Evolutionary conservation across 2,113 vertebrate species (phyloP).

Genomic region (Prietella phreatophila): DNA sequence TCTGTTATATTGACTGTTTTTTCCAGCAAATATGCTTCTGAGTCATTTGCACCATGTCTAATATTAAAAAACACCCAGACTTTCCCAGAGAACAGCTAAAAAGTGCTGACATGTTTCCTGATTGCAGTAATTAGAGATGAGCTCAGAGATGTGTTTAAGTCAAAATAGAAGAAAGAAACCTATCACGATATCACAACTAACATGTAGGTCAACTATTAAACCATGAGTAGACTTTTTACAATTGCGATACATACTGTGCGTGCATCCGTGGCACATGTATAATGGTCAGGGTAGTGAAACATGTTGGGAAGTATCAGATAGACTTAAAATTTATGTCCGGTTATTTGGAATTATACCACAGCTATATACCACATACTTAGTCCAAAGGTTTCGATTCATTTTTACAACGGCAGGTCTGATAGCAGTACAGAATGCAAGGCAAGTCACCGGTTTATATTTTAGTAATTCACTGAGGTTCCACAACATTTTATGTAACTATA

Average conservation of each 20-base stretch:
- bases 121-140: not conserved
- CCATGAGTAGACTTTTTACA: not conserved
- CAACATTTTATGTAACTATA: not conserved
- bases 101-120: not conserved
- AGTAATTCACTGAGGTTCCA: not conserved
- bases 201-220: not conserved
- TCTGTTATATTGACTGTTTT: not conserved
- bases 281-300: not conserved
- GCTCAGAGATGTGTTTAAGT: not conserved
- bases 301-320: not conserved
- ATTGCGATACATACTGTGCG: not conserved
- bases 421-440: not conserved
- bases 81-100: not conserved
- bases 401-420: not conserved
- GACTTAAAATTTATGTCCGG: not conserved
- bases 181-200: not conserved
- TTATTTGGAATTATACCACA: not conserved
- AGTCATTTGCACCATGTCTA: slow-evolving; percentile 24
- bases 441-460: not conserved
- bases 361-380: too few relatives aligned
- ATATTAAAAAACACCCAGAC: not conserved
- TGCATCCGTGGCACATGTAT: not conserved
- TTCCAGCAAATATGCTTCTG: not conserved
- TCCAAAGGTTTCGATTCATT: not conserved
- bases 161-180: not conserved